A percentile compares a stretch with the other conserved stretches of the same genome.
Conservation (phyloP, 2,797 vertebrate genomes). For the Podargus strigoides region DNA sequence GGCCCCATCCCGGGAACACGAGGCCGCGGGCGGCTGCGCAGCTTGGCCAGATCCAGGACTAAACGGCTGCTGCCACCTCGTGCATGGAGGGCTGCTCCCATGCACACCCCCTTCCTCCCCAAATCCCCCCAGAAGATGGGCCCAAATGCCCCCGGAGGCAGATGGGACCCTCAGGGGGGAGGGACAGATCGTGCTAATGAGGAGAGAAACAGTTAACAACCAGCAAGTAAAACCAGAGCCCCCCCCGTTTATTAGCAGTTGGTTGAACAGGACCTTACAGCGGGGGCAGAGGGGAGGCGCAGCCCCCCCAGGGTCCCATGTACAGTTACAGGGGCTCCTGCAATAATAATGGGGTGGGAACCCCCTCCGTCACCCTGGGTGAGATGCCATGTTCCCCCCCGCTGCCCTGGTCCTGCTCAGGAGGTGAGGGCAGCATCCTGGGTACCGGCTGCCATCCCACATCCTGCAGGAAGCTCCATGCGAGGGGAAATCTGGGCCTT, state of each 20-base stretch:
- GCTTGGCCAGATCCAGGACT: accelerated
- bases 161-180: accelerated
- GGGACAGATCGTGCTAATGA: neutral
- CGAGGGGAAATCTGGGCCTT: neutral
- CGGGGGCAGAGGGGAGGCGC: constrained; percentile 18
- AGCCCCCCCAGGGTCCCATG: neutral
- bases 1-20: neutral
- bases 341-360: neutral
- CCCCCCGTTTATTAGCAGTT: constrained; percentile 76
- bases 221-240: constrained; percentile 68
- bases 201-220: neutral
- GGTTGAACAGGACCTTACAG: constrained; percentile 63
- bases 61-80: constrained; percentile 55
- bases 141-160: neutral
- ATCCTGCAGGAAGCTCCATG: neutral
- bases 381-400: accelerated
- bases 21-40: neutral
- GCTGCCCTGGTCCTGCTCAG: accelerated
- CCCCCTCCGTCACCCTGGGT: neutral
- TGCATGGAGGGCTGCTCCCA: neutral
- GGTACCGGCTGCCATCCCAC: neutral
- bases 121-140: neutral
- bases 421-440: neutral
- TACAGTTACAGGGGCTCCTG: constrained; percentile 49
- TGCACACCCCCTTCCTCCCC: neutral